Conservation (phyloP, 1,140 invertebrate species). For the Zaprionus camerounensis region DNA sequence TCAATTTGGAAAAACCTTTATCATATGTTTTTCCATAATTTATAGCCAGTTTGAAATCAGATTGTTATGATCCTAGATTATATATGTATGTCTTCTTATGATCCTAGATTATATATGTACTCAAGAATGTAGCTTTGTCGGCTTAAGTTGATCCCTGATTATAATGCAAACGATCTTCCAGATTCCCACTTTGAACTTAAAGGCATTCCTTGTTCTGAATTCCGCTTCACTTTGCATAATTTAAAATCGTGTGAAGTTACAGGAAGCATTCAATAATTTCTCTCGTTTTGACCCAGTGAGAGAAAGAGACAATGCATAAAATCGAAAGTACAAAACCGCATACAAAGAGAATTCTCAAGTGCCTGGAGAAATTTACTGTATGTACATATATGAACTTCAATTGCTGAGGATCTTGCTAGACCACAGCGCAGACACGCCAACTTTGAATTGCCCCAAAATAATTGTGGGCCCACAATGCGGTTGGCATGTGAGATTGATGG, state of each 20-base stretch:
- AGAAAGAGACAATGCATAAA: conserved; percentile 46
- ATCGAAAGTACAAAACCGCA: conserved; percentile 77
- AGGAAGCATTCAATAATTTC: conserved; percentile 45
- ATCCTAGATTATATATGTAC: no score
- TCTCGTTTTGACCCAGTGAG: conserved; percentile 64
- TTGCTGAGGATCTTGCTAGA: conserved; percentile 48
- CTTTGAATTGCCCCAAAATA: conserved; percentile 11
- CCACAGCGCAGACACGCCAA: conserved; percentile 76
- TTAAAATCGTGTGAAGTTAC: conserved; percentile 16
- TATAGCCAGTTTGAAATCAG: no score
- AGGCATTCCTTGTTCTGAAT: neutral
- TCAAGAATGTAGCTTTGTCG: no score
- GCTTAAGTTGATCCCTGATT: neutral
- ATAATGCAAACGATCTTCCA: neutral
- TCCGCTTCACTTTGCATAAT: neutral
- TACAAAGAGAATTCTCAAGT: conserved; percentile 34
- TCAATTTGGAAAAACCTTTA: no score
- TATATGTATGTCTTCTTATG: no score
- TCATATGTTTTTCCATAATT: no score
- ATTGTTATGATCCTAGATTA: no score
- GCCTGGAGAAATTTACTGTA: conserved; percentile 28
- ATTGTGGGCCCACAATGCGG: conserved; percentile 34
- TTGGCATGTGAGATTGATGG: conserved; percentile 4
- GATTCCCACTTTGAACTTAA: neutral
- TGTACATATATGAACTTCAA: conserved; percentile 1